Percentiles rank a stretch among this genome's conserved stretches.
Conservation (phyloP, 2,888 invertebrate species). For the Balanococcus diminutus region DNA sequence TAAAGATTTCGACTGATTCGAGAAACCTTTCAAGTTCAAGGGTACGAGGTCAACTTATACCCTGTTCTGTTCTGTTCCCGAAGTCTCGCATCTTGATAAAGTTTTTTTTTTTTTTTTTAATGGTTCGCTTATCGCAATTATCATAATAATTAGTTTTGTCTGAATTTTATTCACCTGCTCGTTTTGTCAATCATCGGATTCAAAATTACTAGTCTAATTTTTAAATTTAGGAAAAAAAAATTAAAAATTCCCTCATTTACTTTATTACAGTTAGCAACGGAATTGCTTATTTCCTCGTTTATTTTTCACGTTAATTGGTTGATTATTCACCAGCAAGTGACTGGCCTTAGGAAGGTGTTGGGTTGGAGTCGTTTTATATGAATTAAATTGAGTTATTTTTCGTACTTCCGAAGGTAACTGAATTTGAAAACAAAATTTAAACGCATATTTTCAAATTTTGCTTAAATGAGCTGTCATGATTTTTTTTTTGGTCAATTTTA, state of each 20-base stretch:
- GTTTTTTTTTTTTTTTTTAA: not conserved
- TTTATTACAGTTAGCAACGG: not conserved
- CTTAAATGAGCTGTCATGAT: too few relatives aligned
- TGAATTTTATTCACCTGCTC: not conserved
- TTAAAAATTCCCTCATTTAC: too few relatives aligned
- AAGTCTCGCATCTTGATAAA: not conserved
- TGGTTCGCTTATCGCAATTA: not conserved
- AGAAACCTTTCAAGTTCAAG: conserved; percentile 3
- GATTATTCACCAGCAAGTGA: not conserved
- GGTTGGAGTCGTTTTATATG: not conserved
- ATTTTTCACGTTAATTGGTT: not conserved
- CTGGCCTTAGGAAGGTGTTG: not conserved
- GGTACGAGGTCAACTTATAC: not conserved
- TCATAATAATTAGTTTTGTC: not conserved
- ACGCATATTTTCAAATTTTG: too few relatives aligned
- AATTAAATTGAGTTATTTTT: not conserved
- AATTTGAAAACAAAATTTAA: too few relatives aligned
- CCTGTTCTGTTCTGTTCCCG: not conserved
- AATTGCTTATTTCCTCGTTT: not conserved
- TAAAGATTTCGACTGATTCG: too few relatives aligned
- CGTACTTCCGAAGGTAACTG: too few relatives aligned
- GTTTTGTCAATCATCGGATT: not conserved
- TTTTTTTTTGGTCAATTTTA: too few relatives aligned
- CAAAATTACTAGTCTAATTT: not conserved
- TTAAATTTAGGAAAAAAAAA: not conserved